phyloP scores from a whole-genome alignment of 2,797 vertebrate genomes.

The Odontamblyopus lacepedii region DNA sequence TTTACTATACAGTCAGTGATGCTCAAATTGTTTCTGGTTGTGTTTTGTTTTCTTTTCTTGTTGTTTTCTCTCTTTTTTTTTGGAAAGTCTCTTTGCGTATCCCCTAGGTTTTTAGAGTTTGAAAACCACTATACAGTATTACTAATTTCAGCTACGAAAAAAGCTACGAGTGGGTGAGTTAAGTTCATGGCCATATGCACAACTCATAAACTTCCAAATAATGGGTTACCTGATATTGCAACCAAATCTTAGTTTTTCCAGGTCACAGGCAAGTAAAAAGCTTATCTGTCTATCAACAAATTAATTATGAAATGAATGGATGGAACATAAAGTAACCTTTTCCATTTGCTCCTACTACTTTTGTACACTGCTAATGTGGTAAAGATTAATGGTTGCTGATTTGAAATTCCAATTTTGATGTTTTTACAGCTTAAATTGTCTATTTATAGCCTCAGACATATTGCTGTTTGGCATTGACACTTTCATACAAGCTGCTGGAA shows the following conservation, averaged over 20 bases:
- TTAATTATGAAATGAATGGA: neutral
- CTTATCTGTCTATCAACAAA: neutral
- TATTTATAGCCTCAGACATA: slow-evolving; percentile 38
- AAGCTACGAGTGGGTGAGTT: neutral
- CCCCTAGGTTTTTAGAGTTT: too few species aligned
- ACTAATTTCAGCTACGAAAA: neutral
- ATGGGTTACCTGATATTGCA: neutral
- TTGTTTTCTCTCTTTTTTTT: too few species aligned
- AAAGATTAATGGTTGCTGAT: slow-evolving; percentile 42
- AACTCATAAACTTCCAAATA: neutral
- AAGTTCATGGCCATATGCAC: neutral
- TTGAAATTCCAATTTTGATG: slow-evolving; percentile 44
- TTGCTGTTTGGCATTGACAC: slow-evolving; percentile 17
- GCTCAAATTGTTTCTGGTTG: too few species aligned
- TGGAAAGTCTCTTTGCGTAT: too few species aligned
- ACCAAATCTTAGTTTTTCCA: too few species aligned
- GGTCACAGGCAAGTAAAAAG: neutral
- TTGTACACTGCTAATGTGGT: slow-evolving; percentile 56
- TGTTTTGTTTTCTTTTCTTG: too few species aligned
- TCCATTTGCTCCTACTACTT: slow-evolving; percentile 29
- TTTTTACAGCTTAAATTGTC: slow-evolving; percentile 34
- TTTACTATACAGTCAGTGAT: neutral
- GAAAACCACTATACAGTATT: neutral
- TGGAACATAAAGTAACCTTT: neutral
- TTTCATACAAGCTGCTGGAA: slow-evolving; percentile 39